Conservation (phyloP, 2,888 invertebrate genomes). For the Eupithecia tripunctaria region DNA sequence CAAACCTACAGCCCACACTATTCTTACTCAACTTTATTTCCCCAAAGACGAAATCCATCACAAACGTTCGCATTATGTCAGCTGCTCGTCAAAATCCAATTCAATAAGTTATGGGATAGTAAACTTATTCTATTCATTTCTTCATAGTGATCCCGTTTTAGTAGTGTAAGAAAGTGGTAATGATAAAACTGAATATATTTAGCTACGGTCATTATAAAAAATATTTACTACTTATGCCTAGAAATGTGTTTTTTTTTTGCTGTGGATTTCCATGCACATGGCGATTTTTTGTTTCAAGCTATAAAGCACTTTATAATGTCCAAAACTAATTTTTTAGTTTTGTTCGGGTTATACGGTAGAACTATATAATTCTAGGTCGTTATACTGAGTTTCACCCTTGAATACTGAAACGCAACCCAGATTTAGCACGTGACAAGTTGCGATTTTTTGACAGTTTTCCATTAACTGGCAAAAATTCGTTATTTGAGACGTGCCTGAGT, state of each 20-base stretch:
- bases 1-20: slow-evolving; percentile 34
- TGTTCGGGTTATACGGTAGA: no score
- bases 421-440: no score
- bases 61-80: slow-evolving; percentile 41
- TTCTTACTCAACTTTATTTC: slow-evolving; percentile 43
- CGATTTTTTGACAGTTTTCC: no score
- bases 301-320: background rate
- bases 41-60: slow-evolving; percentile 44
- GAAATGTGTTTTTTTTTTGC: background rate
- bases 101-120: slow-evolving; percentile 31
- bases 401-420: no score
- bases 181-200: background rate
- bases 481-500: no score
- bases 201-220: background rate
- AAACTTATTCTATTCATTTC: slow-evolving; percentile 27
- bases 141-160: slow-evolving; percentile 18
- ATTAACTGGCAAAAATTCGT: no score
- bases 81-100: slow-evolving; percentile 36
- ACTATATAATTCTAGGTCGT: no score
- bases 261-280: background rate
- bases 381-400: no score
- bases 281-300: background rate
- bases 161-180: slow-evolving; percentile 15
- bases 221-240: background rate
- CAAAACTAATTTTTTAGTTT: background rate